Percentiles rank a stretch among this genome's conserved stretches.
phyloP scores from a whole-genome alignment of 2,797 vertebrate species.

The Artibeus jamaicensis region DNA sequence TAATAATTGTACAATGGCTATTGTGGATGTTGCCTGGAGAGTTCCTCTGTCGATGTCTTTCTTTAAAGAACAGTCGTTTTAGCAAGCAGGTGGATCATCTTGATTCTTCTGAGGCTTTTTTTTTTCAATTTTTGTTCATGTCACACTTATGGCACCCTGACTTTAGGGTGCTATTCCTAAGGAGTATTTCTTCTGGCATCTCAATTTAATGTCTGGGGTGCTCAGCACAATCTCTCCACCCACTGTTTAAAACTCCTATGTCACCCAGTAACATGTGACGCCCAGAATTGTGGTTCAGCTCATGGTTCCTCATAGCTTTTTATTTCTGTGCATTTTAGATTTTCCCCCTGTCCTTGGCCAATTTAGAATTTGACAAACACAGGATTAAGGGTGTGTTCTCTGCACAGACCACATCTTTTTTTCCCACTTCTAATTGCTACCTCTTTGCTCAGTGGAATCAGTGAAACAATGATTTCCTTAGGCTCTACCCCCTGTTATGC shows the following conservation, averaged over 20 bases:
- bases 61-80: neutral
- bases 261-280: neutral
- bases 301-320: neutral
- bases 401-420: neutral
- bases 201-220: neutral
- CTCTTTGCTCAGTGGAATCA: neutral
- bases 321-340: neutral
- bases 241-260: neutral
- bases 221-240: neutral
- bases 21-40: neutral
- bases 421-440: neutral
- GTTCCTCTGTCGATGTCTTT: neutral
- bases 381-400: neutral
- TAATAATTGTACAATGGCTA: neutral
- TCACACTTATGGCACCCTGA: neutral
- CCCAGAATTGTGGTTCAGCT: neutral
- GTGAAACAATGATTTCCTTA: neutral
- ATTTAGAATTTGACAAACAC: neutral
- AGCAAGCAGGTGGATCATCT: neutral
- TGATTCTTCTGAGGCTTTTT: neutral
- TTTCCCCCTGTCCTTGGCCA: neutral
- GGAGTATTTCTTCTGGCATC: neutral
- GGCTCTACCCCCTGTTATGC: neutral
- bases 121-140: neutral
- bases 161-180: neutral